These are phyloP conservation scores for Collichthys lucidus DNA, from an alignment of 2,113 vertebrate genomes.

Conservation along the genomic window DNA sequence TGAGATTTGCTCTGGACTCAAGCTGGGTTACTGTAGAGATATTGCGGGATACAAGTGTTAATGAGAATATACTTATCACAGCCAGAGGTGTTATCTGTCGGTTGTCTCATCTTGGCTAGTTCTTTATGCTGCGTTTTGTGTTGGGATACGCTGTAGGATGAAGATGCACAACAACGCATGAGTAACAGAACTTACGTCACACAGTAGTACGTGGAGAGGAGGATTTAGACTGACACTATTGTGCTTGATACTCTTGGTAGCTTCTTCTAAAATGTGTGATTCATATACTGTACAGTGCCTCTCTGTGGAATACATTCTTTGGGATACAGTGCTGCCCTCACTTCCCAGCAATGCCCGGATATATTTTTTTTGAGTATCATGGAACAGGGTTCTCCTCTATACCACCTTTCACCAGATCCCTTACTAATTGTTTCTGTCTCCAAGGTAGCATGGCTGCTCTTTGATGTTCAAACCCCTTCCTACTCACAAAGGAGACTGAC, in stretches of 20 bases:
- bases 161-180: not conserved
- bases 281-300: not conserved
- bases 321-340: conserved; percentile 27
- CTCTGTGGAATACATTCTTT: conserved; percentile 27
- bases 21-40: conserved; percentile 75
- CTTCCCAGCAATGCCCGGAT: conserved; percentile 45
- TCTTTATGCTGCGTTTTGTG: conserved; percentile 26
- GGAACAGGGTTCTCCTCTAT: conserved; percentile 60
- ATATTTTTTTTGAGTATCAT: conserved; percentile 58
- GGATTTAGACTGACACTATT: not conserved
- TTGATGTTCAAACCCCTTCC: conserved; percentile 86
- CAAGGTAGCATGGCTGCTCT: conserved; percentile 79
- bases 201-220: not conserved
- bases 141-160: conserved; percentile 9
- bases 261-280: conserved; percentile 1
- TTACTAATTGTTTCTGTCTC: conserved; percentile 87
- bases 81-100: conserved; percentile 59
- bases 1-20: conserved; percentile 80
- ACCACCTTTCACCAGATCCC: conserved; percentile 80
- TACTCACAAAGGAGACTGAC: conserved; percentile 83
- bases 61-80: conserved; percentile 84
- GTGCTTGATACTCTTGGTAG: not conserved
- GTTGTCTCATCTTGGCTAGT: conserved; percentile 41
- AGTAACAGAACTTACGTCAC: not conserved
- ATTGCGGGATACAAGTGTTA: conserved; percentile 81